Percentiles rank a stretch among this genome's conserved stretches.
These are phyloP conservation scores for Lycodopsis pacificus DNA, from an alignment of 2,797 vertebrate genomes.

Conservation along the genomic window DNA sequence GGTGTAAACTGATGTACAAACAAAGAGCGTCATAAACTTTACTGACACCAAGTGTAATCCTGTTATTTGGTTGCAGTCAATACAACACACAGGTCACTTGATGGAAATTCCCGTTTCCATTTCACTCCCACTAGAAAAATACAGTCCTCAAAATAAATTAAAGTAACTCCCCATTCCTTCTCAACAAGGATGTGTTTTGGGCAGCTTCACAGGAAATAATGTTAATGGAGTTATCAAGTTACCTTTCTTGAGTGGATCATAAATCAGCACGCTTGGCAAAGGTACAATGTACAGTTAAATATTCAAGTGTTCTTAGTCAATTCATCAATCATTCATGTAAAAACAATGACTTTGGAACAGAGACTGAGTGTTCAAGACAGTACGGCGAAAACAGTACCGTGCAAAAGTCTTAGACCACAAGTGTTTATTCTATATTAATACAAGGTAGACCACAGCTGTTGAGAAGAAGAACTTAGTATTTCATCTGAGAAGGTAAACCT, in stretches of 20 bases:
- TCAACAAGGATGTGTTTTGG: not conserved
- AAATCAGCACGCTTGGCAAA: slow-evolving; percentile 44
- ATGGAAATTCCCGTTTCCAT: not conserved
- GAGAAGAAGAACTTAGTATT: not conserved
- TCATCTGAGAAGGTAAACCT: not conserved
- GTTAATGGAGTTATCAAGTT: slow-evolving; percentile 15
- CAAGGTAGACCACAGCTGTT: not conserved
- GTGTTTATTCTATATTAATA: not conserved
- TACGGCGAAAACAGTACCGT: slow-evolving; percentile 21
- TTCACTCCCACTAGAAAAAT: not conserved
- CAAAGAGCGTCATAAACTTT: not conserved
- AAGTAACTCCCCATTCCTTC: slow-evolving; percentile 4
- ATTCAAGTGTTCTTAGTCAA: slow-evolving; percentile 44
- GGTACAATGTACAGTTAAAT: slow-evolving; percentile 39
- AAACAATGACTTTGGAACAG: slow-evolving; percentile 34
- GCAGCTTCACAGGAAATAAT: slow-evolving; percentile 18
- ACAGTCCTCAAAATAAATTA: slow-evolving; percentile 1
- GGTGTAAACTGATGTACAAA: not conserved
- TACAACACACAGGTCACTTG: slow-evolving; percentile 1
- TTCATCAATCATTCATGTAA: slow-evolving; percentile 50
- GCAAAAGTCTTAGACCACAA: not conserved
- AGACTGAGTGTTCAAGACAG: slow-evolving; percentile 25
- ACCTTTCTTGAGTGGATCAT: slow-evolving; percentile 25
- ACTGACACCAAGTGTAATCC: not conserved
- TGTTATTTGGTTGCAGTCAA: not conserved